Conservation (phyloP, 2,113 vertebrate genomes). For the Chlorocebus sabaeus region DNA sequence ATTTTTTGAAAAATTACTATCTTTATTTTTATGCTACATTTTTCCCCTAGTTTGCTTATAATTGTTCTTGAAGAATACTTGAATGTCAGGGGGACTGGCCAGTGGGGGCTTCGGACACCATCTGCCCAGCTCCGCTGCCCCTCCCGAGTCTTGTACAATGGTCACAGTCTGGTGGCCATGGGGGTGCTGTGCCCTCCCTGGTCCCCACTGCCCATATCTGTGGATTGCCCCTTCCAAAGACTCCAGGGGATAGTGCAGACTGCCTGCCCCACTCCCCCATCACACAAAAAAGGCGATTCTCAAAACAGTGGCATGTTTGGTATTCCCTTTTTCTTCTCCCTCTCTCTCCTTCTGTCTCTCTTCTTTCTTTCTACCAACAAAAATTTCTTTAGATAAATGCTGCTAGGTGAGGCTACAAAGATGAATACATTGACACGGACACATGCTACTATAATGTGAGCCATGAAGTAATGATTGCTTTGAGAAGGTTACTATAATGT, state of each 20-base stretch:
- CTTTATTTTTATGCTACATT: neutral
- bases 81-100: slow-evolving; percentile 72
- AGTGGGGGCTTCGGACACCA: neutral
- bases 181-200: neutral
- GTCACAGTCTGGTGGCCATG: neutral
- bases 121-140: neutral
- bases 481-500: neutral
- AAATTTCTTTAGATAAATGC: neutral
- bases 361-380: neutral
- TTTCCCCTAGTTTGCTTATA: neutral
- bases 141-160: neutral
- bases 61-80: slow-evolving; percentile 80
- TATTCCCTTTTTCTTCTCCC: neutral
- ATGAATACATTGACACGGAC: neutral
- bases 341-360: too few relatives aligned
- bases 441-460: neutral
- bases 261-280: neutral
- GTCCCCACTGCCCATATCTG: neutral
- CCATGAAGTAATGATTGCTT: neutral
- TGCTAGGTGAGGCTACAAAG: neutral
- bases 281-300: too few relatives aligned
- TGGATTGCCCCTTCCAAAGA: slow-evolving; percentile 63
- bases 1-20: neutral
- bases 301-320: neutral
- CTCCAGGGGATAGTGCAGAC: neutral